Evolutionary conservation across 2,888 invertebrate species (phyloP).

Genomic region (Eupeodes latifasciatus): DNA sequence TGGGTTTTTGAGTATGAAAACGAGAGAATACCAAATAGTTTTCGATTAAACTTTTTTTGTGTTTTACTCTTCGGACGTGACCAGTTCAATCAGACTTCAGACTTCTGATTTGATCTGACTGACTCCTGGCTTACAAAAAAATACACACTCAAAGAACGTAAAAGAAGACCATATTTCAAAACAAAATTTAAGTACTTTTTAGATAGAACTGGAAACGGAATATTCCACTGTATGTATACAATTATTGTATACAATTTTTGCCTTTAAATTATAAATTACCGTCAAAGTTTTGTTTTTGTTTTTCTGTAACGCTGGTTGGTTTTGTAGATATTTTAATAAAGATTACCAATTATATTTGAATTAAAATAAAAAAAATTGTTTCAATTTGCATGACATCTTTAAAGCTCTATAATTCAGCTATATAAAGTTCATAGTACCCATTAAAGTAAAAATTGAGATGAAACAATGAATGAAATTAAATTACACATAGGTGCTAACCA

Average conservation of each 20-base stretch:
- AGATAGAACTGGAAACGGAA: not conserved
- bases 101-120: conserved; percentile 35
- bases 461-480: not conserved
- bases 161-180: conserved; percentile 12
- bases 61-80: conserved; percentile 43
- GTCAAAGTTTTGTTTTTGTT: not conserved
- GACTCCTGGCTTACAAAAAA: conserved; percentile 18
- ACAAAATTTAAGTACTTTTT: conserved; percentile 25
- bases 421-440: not conserved
- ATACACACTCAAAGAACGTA: not conserved
- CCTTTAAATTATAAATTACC: conserved; percentile 3
- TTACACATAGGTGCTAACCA: not conserved
- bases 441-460: not conserved
- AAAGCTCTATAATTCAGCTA: not conserved
- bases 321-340: conserved; percentile 24
- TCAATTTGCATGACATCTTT: not conserved
- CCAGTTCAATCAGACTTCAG: conserved; percentile 51
- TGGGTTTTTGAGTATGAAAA: conserved; percentile 23
- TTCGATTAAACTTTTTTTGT: conserved; percentile 42
- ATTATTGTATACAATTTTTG: not conserved
- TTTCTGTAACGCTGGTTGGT: not conserved
- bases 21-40: conserved; percentile 22
- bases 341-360: not conserved
- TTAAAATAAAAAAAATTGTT: not conserved
- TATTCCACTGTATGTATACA: not conserved